Percentiles rank a stretch among this genome's conserved stretches.
Evolutionary conservation across 1,140 invertebrate species (phyloP).

Genomic region (Pachypeltis micranthus): DNA sequence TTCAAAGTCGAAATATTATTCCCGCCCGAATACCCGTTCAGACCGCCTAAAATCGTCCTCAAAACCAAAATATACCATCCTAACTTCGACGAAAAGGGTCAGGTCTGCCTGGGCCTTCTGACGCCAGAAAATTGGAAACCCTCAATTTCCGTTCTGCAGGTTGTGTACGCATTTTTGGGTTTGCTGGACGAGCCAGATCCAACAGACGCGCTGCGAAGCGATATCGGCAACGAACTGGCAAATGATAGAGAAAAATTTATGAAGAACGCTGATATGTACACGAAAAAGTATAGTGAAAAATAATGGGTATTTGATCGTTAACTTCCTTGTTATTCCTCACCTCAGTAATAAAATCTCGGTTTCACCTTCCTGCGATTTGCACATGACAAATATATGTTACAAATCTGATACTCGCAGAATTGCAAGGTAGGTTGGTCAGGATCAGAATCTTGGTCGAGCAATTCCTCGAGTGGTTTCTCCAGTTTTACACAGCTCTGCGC

Average conservation of each 20-base stretch:
- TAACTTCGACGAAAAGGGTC: conserved; percentile 98
- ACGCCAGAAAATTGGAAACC: conserved; percentile 99
- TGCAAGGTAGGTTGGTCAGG: too few relatives aligned
- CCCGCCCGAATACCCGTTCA: conserved; percentile 98
- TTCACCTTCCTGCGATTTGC: too few relatives aligned
- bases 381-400: too few relatives aligned
- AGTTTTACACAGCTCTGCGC: too few relatives aligned
- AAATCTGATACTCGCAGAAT: too few relatives aligned
- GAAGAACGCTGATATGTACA: conserved; percentile 97
- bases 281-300: conserved; percentile 95
- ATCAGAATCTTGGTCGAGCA: too few relatives aligned
- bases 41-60: conserved; percentile 96
- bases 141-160: conserved; percentile 77
- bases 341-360: too few relatives aligned
- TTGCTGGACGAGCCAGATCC: conserved; percentile 97
- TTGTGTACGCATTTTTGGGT: conserved; percentile 89
- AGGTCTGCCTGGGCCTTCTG: conserved; percentile 94
- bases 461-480: too few relatives aligned
- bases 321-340: too few relatives aligned
- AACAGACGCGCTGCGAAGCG: conserved; percentile 89
- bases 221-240: conserved; percentile 90
- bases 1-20: conserved; percentile 97
- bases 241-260: conserved; percentile 96
- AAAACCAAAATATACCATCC: conserved; percentile 99
- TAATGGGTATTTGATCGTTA: too few relatives aligned